Conservation (phyloP, 1,140 invertebrate species). For the Stegodyphus mimosarum region DNA sequence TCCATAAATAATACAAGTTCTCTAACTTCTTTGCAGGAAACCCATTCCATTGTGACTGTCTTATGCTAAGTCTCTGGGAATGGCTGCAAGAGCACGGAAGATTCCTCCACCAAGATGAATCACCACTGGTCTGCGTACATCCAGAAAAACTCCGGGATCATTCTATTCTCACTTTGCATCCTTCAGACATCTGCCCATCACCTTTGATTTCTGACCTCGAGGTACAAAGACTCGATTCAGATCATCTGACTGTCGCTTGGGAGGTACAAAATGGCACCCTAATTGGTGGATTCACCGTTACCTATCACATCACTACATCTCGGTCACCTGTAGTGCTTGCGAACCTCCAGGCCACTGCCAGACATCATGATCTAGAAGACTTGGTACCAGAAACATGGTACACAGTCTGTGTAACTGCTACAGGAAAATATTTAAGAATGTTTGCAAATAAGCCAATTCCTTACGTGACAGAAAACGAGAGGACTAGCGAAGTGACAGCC, state of each 20-base stretch:
- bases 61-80: conserved; percentile 86
- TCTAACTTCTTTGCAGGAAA: conserved; percentile 75
- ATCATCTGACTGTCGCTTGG: conserved; percentile 87
- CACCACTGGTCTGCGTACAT: conserved; percentile 78
- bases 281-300: conserved; percentile 85
- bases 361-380: conserved; percentile 75
- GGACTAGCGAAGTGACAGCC: conserved; percentile 46
- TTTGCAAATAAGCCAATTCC: conserved; percentile 60
- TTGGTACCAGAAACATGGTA: conserved; percentile 82
- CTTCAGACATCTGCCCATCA: conserved; percentile 82
- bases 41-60: conserved; percentile 83
- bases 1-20: too few species aligned
- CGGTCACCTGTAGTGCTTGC: conserved; percentile 54
- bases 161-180: conserved; percentile 81
- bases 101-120: conserved; percentile 68
- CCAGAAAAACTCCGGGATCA: conserved; percentile 81
- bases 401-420: conserved; percentile 84
- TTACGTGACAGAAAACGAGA: conserved; percentile 60
- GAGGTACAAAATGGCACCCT: conserved; percentile 88
- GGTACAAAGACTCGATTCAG: conserved; percentile 87
- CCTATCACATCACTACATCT: conserved; percentile 80
- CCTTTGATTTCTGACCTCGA: conserved; percentile 83
- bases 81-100: conserved; percentile 88
- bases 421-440: conserved; percentile 75
- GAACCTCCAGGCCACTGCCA: conserved; percentile 41